Evolutionary conservation across 2,113 vertebrate genomes (phyloP), one percentile per base, ranked within the genome.

Genomic region (Neodon shergylaensis): DNA sequence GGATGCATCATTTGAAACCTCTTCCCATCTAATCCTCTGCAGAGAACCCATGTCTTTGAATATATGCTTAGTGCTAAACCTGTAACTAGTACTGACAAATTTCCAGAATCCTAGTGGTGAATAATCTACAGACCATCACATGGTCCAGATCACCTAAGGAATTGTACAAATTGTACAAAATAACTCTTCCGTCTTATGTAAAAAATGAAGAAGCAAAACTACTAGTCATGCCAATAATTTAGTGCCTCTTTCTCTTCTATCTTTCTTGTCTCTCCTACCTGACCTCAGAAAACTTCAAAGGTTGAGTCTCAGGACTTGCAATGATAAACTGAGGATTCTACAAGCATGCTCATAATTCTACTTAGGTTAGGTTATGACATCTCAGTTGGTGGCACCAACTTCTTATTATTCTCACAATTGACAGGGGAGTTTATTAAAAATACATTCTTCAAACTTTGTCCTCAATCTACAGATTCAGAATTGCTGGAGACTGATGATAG

Each of bases 371-470:
- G 9, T 58, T 91, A 90, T 33, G 36, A 31, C 72, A 13, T 58
- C 36, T 81, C 88, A 77, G 77, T 93, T 66, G 65, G 65, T 22
- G 0, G 11, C 12, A 68, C 7, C 47, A 12, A 77, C 52, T 81
- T 88, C 21, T 92, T 74, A 39, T 17, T 77, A 58, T 47, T 68
- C 26, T 91, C 33, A 79, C 87, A 95, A 74, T 72, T 86, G 73
- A 52, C 13, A 0, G 33, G 76, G 52, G 49, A 85, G 13, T 54
- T 84, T 84, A 76, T 79, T 95, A 72, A 93, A 93, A 94, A 86
- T 86, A 31, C 10, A 9, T 65, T 47, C 47, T 84, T 42, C 49
- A 92, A 82, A 49, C 17, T 24, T 73, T 58, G 22, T 13, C 44
- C 31, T n/a, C 31, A 2, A 70, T 33, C 39, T 90, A 47, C 26